phyloP scores from a whole-genome alignment of 2,888 invertebrate genomes.

The Nasonia oneida region DNA sequence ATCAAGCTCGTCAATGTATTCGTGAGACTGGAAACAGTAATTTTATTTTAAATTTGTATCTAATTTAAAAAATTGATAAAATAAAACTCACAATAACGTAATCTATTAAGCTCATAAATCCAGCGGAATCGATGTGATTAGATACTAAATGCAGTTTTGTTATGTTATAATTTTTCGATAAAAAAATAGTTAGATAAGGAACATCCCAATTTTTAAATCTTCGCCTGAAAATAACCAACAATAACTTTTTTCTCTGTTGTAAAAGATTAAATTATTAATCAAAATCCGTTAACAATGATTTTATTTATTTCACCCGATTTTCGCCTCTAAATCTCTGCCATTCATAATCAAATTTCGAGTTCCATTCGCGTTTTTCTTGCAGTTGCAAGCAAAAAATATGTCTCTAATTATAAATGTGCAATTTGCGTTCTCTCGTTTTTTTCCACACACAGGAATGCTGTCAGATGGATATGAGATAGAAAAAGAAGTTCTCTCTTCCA shows the following conservation, averaged over 20 bases:
- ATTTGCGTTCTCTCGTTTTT: not conserved
- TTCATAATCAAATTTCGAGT: constrained; percentile 80
- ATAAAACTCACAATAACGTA: constrained; percentile 66
- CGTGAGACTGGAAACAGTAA: constrained; percentile 75
- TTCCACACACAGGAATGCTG: not conserved
- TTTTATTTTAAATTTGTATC: not conserved
- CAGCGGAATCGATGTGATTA: constrained; percentile 79
- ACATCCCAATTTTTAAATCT: constrained; percentile 81
- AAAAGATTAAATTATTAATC: not conserved
- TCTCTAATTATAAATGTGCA: constrained; percentile 45
- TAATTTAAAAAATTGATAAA: not conserved
- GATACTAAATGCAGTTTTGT: constrained; percentile 81
- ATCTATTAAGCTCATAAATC: constrained; percentile 69
- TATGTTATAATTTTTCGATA: constrained; percentile 79
- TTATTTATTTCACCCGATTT: constrained; percentile 73
- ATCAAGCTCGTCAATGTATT: constrained; percentile 81
- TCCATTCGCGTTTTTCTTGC: constrained; percentile 81
- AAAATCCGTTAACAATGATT: not conserved
- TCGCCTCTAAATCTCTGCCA: constrained; percentile 80
- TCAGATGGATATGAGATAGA: constrained; percentile 23
- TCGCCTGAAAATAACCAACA: constrained; percentile 73
- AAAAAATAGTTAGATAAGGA: constrained; percentile 80
- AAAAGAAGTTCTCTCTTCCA: not conserved
- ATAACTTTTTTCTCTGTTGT: not conserved
- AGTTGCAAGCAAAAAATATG: constrained; percentile 73